phyloP scores from a whole-genome alignment of 2,888 invertebrate genomes.

The Plutella xylostella region DNA sequence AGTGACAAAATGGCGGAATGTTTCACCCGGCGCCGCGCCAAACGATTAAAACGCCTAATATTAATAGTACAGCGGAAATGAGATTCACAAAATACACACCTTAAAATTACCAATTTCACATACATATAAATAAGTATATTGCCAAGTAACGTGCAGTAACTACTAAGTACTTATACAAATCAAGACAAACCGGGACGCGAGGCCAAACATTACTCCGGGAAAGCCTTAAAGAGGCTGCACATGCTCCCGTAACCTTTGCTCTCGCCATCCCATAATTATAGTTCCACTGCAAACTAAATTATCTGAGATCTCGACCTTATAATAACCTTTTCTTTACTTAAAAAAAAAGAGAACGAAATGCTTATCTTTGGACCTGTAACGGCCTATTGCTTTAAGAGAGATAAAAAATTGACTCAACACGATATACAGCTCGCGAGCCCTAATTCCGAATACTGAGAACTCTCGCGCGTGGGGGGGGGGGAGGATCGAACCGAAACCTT shows the following conservation, averaged over 20 bases:
- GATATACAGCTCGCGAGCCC: constrained; percentile 33
- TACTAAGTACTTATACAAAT: constrained; percentile 25
- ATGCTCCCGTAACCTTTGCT: background rate
- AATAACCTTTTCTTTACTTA: constrained; percentile 11
- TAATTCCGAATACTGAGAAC: constrained; percentile 37
- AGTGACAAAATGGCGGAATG: constrained; percentile 14
- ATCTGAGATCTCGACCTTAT: constrained; percentile 51
- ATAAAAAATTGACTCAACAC: constrained; percentile 29
- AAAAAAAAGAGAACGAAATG: constrained; percentile 46
- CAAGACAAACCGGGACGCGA: constrained; percentile 2
- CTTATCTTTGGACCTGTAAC: constrained; percentile 23
- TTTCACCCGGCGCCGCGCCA: constrained; percentile 25
- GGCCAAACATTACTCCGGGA: background rate
- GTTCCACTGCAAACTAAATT: constrained; percentile 41
- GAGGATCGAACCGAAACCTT: background rate
- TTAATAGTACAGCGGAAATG: constrained; percentile 34
- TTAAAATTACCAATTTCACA: constrained; percentile 9
- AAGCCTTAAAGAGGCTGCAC: background rate
- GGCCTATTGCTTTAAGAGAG: constrained; percentile 32
- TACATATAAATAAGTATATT: constrained; percentile 23
- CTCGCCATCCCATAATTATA: background rate
- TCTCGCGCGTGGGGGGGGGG: constrained; percentile 25
- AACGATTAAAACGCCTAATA: constrained; percentile 10
- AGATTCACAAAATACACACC: constrained; percentile 35
- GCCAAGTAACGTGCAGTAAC: constrained; percentile 60